phyloP scores from a whole-genome alignment of 1,140 invertebrate species.

The Drosophila sucinea region DNA sequence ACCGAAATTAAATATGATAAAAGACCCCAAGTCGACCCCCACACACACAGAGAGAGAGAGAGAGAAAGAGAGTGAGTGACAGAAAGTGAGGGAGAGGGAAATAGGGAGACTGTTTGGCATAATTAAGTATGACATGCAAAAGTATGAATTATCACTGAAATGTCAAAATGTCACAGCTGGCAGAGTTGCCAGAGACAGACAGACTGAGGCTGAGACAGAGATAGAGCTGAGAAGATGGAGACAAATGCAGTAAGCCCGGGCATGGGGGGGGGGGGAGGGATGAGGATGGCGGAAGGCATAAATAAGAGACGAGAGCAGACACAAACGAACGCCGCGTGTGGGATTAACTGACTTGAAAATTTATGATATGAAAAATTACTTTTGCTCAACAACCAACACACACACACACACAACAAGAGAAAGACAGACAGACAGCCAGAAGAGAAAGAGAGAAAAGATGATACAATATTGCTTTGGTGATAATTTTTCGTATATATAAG shows the following conservation, averaged over 20 bases:
- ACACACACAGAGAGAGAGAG: background rate
- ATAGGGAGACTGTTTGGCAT: slow-evolving; percentile 75
- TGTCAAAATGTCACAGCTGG: slow-evolving; percentile 81
- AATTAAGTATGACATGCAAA: slow-evolving; percentile 83
- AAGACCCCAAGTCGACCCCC: slow-evolving; percentile 35
- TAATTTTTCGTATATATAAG: slow-evolving; percentile 23
- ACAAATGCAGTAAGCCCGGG: slow-evolving; percentile 42
- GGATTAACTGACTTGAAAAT: slow-evolving; percentile 81
- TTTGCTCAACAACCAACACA: slow-evolving; percentile 52
- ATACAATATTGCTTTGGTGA: slow-evolving; percentile 22
- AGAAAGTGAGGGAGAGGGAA: slow-evolving; percentile 8
- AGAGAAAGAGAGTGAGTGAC: background rate
- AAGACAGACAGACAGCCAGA: background rate
- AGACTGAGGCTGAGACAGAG: slow-evolving; percentile 35
- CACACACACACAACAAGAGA: slow-evolving; percentile 21
- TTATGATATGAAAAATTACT: slow-evolving; percentile 82
- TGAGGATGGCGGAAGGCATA: slow-evolving; percentile 41
- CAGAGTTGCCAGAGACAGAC: slow-evolving; percentile 47
- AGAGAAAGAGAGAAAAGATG: slow-evolving; percentile 33
- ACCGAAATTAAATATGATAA: slow-evolving; percentile 63
- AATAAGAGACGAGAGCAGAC: slow-evolving; percentile 31
- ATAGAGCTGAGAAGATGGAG: slow-evolving; percentile 30
- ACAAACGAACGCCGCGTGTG: slow-evolving; percentile 68
- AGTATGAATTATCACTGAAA: slow-evolving; percentile 82
- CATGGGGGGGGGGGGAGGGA: slow-evolving; percentile 8